These are phyloP conservation scores for Bhutanitis thaidina DNA, from an alignment of 2,888 invertebrate genomes.

Conservation along the genomic window DNA sequence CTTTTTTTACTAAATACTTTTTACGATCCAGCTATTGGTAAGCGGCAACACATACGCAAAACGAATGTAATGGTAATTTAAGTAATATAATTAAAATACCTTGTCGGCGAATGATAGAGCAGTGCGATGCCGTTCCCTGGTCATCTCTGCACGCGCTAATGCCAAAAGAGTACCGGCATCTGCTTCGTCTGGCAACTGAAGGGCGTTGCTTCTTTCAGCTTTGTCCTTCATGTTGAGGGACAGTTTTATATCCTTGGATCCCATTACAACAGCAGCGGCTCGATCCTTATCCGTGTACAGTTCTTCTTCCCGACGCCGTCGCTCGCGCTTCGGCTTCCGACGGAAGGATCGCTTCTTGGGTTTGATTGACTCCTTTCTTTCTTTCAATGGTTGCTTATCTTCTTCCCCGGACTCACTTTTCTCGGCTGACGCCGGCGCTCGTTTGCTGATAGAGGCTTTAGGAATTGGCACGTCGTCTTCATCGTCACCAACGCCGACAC, in stretches of 20 bases:
- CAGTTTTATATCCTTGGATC: constrained; percentile 92
- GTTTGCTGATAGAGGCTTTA: constrained; percentile 67
- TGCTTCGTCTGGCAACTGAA: constrained; percentile 88
- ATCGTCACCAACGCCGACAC: constrained; percentile 82
- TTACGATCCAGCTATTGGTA: too few relatives aligned
- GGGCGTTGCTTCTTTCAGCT: constrained; percentile 85
- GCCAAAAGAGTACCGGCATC: constrained; percentile 88
- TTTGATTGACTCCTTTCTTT: constrained; percentile 56
- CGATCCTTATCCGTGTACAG: constrained; percentile 94
- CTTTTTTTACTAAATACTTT: too few relatives aligned
- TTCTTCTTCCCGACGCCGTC: constrained; percentile 81
- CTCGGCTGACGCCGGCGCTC: constrained; percentile 53
- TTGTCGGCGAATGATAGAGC: constrained; percentile 89
- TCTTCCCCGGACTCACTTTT: constrained; percentile 48
- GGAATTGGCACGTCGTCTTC: constrained; percentile 69
- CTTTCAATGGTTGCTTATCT: constrained; percentile 51
- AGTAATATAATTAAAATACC: constrained; percentile 66
- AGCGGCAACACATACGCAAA: too few relatives aligned
- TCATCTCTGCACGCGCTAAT: constrained; percentile 87
- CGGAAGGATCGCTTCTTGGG: constrained; percentile 53
- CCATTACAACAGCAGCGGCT: constrained; percentile 93
- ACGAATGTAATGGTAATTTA: too few relatives aligned
- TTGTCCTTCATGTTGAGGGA: constrained; percentile 89
- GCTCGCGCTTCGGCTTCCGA: constrained; percentile 59
- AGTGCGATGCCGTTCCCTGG: constrained; percentile 84